Conservation (phyloP, 2,888 invertebrate species). For the Chloroclysta siterata region DNA sequence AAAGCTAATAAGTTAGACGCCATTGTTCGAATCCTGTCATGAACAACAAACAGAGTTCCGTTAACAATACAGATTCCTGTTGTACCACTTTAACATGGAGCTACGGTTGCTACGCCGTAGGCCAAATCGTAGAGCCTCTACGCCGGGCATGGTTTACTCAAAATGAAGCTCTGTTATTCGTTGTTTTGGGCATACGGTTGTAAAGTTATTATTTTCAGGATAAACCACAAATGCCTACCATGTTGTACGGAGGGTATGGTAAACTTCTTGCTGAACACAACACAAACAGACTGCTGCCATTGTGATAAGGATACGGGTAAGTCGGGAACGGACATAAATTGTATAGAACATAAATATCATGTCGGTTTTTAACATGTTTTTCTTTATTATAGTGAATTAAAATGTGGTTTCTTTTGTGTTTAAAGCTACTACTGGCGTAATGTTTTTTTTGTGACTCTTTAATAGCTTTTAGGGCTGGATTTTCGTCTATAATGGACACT, state of each 20-base stretch:
- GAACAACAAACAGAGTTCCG: too few relatives aligned
- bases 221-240: constrained; percentile 90
- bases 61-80: background rate
- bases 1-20: too few relatives aligned
- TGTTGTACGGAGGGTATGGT: constrained; percentile 87
- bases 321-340: constrained; percentile 23
- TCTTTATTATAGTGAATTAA: too few relatives aligned
- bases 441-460: too few relatives aligned
- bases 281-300: constrained; percentile 86
- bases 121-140: background rate
- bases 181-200: background rate
- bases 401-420: too few relatives aligned
- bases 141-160: background rate
- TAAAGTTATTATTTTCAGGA: constrained; percentile 61
- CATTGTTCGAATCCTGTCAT: too few relatives aligned
- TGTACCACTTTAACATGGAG: background rate
- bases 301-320: constrained; percentile 89
- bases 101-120: constrained; percentile 7
- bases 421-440: too few relatives aligned
- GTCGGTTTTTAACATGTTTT: too few relatives aligned
- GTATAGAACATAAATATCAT: too few relatives aligned
- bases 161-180: background rate
- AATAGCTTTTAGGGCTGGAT: too few relatives aligned
- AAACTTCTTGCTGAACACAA: constrained; percentile 61
- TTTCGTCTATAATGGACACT: too few relatives aligned